Conservation (phyloP, 2,888 invertebrate species). For the Hanleya hanleyi region DNA sequence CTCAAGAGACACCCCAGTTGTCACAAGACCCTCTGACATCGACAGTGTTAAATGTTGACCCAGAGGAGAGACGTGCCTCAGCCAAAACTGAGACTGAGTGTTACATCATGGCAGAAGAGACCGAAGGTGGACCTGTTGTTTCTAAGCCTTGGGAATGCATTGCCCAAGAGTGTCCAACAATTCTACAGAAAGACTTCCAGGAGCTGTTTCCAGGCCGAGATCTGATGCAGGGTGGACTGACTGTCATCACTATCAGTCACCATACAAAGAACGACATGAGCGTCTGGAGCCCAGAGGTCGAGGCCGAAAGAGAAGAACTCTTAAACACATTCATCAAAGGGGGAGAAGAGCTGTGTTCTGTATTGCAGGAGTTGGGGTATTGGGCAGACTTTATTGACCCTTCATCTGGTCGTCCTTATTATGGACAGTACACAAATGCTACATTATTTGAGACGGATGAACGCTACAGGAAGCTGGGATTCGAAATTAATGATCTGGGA, state of each 20-base stretch:
- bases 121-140: no score
- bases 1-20: not conserved
- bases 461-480: conserved; percentile 84
- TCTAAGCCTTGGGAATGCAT: conserved; percentile 75
- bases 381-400: conserved; percentile 96
- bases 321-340: conserved; percentile 80
- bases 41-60: not conserved
- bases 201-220: conserved; percentile 54
- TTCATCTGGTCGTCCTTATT: conserved; percentile 85
- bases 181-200: conserved; percentile 77
- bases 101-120: no score
- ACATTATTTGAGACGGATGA: conserved; percentile 84
- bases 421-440: conserved; percentile 79
- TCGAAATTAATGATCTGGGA: conserved; percentile 82
- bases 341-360: conserved; percentile 84
- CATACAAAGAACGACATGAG: conserved; percentile 71
- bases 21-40: no score
- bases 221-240: conserved; percentile 52
- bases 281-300: conserved; percentile 66
- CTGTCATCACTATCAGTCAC: conserved; percentile 69
- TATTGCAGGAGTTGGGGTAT: conserved; percentile 82
- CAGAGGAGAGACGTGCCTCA: not conserved
- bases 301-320: conserved; percentile 67
- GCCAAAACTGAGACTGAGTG: no score
- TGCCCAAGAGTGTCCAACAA: conserved; percentile 81